These are phyloP conservation scores for Actinia tenebrosa DNA, from an alignment of 64 coral and sea anemone species.

Conservation along the genomic window DNA sequence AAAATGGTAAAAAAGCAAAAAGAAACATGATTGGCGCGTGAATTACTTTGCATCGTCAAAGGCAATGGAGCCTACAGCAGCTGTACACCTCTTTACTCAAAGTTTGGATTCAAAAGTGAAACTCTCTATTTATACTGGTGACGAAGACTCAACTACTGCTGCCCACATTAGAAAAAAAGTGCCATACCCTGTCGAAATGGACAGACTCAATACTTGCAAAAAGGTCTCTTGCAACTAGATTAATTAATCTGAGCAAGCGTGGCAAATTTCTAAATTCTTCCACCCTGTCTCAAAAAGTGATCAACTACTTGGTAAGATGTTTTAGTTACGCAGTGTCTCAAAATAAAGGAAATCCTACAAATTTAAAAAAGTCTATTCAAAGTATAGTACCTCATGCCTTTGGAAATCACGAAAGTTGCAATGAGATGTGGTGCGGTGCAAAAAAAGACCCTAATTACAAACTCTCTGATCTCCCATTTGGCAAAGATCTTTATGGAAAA, in stretches of 20 bases:
- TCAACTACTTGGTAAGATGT: constrained; percentile 26
- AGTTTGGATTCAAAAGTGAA: constrained; percentile 43
- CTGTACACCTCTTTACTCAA: constrained; percentile 41
- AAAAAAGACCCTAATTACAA: constrained; percentile 22
- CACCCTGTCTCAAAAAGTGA: constrained; percentile 18
- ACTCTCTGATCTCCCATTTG: constrained; percentile 42
- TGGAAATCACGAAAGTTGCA: constrained; percentile 30
- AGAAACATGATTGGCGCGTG: constrained; percentile 66
- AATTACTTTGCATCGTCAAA: constrained; percentile 78
- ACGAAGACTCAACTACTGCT: constrained; percentile 73
- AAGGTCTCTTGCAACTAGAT: constrained; percentile 33
- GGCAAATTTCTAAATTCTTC: constrained; percentile 22
- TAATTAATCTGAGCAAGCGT: constrained; percentile 27
- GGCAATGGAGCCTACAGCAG: constrained; percentile 60
- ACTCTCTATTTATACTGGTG: constrained; percentile 60
- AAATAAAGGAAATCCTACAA: constrained; percentile 44
- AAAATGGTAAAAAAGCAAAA: constrained; percentile 15
- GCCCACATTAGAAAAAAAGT: constrained; percentile 44
- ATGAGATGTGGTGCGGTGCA: constrained; percentile 35
- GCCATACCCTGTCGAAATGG: constrained; percentile 45
- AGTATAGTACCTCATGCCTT: constrained; percentile 57
- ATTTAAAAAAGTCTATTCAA: constrained; percentile 19
- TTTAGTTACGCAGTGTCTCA: constrained; percentile 18
- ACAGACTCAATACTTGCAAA: constrained; percentile 35
- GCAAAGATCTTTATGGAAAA: constrained; percentile 27